phyloP scores from a whole-genome alignment of 2,797 vertebrate genomes.

The Anas bernieri region DNA sequence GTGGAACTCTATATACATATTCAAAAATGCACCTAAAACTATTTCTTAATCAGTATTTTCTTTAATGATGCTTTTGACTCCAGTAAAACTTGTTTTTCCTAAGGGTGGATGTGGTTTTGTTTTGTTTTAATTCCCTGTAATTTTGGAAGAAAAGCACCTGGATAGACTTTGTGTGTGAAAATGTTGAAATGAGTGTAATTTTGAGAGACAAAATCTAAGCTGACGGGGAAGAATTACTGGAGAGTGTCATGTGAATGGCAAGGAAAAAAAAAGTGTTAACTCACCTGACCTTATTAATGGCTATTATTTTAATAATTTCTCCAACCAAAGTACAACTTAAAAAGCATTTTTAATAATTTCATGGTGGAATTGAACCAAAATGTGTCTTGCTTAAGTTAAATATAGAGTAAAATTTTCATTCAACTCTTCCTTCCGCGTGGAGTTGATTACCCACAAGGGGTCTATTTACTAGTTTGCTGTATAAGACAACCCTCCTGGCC shows the following conservation, averaged over 20 bases:
- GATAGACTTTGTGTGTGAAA: neutral
- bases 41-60: neutral
- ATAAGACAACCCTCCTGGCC: neutral
- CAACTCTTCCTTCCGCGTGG: too few species aligned
- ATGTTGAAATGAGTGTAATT: neutral
- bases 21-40: neutral
- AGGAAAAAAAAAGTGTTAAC: neutral
- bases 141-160: neutral
- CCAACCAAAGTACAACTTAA: neutral
- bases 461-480: neutral
- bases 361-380: neutral
- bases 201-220: neutral
- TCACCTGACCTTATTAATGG: neutral
- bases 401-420: neutral
- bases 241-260: neutral
- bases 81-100: neutral
- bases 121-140: rapidly evolving
- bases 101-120: neutral
- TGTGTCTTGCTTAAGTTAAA: neutral
- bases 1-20: neutral
- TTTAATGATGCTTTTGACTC: neutral
- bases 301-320: neutral
- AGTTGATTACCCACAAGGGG: neutral
- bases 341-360: neutral
- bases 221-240: neutral